A percentile compares a stretch with the other conserved stretches of the same genome.
These are phyloP conservation scores for Phataginus tricuspis DNA, from an alignment of 2,797 vertebrate genomes.

Conservation along the genomic window DNA sequence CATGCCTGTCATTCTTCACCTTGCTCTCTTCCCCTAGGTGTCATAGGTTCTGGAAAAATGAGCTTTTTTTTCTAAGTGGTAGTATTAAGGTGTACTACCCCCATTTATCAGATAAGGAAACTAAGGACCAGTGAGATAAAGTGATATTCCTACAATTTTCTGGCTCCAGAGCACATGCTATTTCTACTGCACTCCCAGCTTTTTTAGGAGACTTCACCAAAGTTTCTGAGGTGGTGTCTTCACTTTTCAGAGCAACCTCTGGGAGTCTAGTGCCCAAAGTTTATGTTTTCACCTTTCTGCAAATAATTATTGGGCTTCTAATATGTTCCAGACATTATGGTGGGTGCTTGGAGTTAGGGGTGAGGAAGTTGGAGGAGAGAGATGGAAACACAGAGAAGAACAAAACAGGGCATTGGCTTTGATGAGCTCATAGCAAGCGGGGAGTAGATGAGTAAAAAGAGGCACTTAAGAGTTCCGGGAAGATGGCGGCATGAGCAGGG, in stretches of 20 bases:
- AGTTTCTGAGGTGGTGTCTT: background rate
- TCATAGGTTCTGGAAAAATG: background rate
- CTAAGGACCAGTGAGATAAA: background rate
- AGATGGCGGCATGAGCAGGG: no score
- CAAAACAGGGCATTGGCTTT: background rate
- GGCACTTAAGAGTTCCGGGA: background rate
- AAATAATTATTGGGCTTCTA: background rate
- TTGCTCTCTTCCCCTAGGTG: background rate
- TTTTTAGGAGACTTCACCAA: background rate
- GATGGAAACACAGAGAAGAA: background rate
- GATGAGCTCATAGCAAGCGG: background rate
- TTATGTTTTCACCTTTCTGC: background rate
- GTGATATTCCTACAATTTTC: background rate
- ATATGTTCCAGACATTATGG: no score
- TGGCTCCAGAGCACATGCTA: background rate
- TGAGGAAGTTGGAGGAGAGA: background rate
- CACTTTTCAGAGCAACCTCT: background rate
- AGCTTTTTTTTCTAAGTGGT: background rate
- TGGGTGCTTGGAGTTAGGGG: background rate
- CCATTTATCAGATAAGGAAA: background rate
- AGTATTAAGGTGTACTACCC: background rate
- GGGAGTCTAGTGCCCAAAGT: background rate
- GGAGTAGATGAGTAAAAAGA: background rate
- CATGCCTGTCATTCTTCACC: background rate
- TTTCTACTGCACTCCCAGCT: background rate